These are phyloP conservation scores for Trogon surrucura DNA, from an alignment of 2,113 vertebrate genomes.

Conservation along the genomic window DNA sequence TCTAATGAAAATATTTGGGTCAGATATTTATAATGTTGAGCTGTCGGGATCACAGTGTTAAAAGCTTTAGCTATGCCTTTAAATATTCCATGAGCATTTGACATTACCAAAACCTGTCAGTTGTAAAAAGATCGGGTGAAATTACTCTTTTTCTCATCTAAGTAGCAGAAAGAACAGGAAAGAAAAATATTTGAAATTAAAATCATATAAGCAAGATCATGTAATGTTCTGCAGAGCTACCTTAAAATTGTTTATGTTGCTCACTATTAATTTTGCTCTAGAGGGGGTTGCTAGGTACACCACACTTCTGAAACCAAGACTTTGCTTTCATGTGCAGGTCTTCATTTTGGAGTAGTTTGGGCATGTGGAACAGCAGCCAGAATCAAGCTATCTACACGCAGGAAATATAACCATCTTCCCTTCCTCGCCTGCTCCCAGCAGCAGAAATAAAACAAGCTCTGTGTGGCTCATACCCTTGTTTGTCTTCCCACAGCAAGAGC, in stretches of 20 bases:
- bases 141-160: background rate
- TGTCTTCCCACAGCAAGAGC: background rate
- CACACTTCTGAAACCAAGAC: background rate
- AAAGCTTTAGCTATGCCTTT: background rate
- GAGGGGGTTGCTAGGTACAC: background rate
- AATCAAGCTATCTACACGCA: background rate
- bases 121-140: background rate
- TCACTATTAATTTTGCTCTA: background rate
- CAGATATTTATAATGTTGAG: background rate
- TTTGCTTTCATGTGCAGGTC: background rate
- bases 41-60: background rate
- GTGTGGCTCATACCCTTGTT: background rate
- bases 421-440: background rate
- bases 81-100: background rate
- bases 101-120: background rate
- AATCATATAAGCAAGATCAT: background rate
- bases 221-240: background rate
- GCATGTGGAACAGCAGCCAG: background rate
- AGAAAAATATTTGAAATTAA: background rate
- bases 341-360: background rate
- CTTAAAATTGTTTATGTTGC: background rate
- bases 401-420: background rate
- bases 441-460: background rate
- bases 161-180: background rate
- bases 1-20: background rate